These are phyloP conservation scores for Aplidium turbinatum DNA, from an alignment of 23 tunicate genomes.

Conservation along the genomic window DNA sequence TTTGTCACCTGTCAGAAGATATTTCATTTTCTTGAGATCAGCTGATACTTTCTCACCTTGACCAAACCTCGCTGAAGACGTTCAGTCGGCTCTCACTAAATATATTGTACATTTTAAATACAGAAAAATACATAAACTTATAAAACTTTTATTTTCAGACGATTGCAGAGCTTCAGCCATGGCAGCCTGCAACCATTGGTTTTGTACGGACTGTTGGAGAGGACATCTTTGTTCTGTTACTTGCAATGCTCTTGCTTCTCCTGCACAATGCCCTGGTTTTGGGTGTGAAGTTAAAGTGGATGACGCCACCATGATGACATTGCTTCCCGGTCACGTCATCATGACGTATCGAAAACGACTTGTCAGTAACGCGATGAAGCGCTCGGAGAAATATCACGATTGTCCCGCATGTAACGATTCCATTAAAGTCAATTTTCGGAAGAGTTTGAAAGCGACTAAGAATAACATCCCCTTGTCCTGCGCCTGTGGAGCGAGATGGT, in stretches of 20 bases:
- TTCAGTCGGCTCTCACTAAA: too few species aligned
- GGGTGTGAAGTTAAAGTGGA: slow-evolving; percentile 30
- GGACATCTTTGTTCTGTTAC: slow-evolving; percentile 4
- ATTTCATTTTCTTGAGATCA: too few species aligned
- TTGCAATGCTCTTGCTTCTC: not conserved
- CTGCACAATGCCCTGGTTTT: slow-evolving; percentile 26
- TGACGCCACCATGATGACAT: slow-evolving; percentile 34
- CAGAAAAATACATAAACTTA: too few species aligned
- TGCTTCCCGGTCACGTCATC: slow-evolving; percentile 38
- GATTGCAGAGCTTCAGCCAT: slow-evolving; percentile 24
- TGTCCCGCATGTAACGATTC: slow-evolving; percentile 27
- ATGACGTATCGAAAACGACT: slow-evolving; percentile 11
- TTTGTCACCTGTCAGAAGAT: too few species aligned
- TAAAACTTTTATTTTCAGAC: not conserved
- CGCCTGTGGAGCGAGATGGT: slow-evolving; percentile 44
- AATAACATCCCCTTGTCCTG: slow-evolving; percentile 24
- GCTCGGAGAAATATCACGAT: slow-evolving; percentile 3
- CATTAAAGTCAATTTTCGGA: not conserved
- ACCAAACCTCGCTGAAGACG: too few species aligned
- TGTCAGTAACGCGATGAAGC: not conserved
- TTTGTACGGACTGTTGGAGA: slow-evolving; percentile 49
- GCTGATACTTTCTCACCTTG: too few species aligned
- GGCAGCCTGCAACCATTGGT: slow-evolving; percentile 52
- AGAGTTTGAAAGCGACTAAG: not conserved
- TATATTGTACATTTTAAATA: too few species aligned